A percentile compares a stretch with the other conserved stretches of the same genome.
Evolutionary conservation across 2,113 vertebrate genomes (phyloP).

Genomic region (Genyomyrus donnyi): DNA sequence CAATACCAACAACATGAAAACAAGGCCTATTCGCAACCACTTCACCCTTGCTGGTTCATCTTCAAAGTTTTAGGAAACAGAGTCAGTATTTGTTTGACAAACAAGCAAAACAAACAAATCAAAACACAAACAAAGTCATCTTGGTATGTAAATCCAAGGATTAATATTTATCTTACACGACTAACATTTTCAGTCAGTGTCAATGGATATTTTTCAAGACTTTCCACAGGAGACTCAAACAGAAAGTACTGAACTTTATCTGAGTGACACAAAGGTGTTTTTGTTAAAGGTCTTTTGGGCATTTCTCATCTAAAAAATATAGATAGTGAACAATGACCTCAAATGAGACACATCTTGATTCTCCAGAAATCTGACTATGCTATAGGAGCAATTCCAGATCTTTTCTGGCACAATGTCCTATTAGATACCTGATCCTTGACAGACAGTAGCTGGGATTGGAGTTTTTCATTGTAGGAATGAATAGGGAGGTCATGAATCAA

Average conservation of each 20-base stretch:
- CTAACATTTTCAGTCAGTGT: neutral
- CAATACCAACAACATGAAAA: neutral
- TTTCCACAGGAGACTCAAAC: neutral
- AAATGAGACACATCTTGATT: neutral
- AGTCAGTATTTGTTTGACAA: neutral
- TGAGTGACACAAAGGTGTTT: neutral
- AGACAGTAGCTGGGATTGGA: neutral
- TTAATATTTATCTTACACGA: neutral
- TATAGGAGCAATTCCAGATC: neutral
- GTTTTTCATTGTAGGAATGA: neutral
- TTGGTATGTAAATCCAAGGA: neutral
- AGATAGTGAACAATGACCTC: neutral
- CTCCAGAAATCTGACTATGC: neutral
- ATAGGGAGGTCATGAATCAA: neutral
- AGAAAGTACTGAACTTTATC: neutral
- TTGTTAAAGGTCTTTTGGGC: neutral
- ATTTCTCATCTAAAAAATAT: neutral
- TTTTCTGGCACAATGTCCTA: neutral
- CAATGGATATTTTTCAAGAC: neutral
- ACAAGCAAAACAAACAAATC: neutral
- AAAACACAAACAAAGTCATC: neutral
- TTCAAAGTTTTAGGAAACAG: neutral
- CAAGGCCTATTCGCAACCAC: neutral
- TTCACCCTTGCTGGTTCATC: neutral
- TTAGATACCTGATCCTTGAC: neutral